A percentile compares a stretch with the other conserved stretches of the same genome.
Conservation (phyloP, 2,113 vertebrate species). For the Pseudolaguvia tuberculata region DNA sequence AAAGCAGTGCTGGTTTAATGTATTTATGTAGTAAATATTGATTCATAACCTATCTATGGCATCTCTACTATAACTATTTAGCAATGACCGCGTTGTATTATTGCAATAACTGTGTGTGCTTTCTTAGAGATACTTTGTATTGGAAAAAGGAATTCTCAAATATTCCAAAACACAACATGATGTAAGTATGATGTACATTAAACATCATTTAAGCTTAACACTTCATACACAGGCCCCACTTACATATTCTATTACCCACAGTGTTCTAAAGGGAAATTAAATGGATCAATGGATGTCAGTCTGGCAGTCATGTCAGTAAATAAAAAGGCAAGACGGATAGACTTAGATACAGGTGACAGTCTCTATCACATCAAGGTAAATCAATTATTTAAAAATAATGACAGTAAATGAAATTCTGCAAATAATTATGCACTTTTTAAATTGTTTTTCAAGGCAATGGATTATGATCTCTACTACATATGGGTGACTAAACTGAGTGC, state of each 20-base stretch:
- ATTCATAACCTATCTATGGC: too few relatives aligned
- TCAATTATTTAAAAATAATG: background rate
- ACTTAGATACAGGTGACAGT: slow-evolving; percentile 88
- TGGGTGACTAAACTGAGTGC: slow-evolving; percentile 84
- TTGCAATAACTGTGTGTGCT: background rate
- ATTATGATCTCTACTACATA: slow-evolving; percentile 78
- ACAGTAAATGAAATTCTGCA: background rate
- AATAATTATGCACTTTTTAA: background rate
- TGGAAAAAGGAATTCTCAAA: slow-evolving; percentile 82
- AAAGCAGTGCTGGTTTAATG: background rate
- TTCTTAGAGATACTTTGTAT: slow-evolving; percentile 81
- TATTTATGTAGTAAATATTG: background rate
- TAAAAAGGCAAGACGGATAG: slow-evolving; percentile 84
- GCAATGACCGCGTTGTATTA: background rate
- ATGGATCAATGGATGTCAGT: slow-evolving; percentile 83
- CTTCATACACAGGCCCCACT: slow-evolving; percentile 37
- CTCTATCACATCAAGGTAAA: slow-evolving; percentile 89
- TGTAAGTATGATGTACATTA: slow-evolving; percentile 66
- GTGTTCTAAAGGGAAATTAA: slow-evolving; percentile 84
- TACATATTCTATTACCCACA: slow-evolving; percentile 45
- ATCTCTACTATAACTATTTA: background rate
- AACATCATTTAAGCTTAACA: background rate
- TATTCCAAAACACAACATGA: slow-evolving; percentile 84
- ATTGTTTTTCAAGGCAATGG: slow-evolving; percentile 74
- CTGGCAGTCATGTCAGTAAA: slow-evolving; percentile 90